Conservation (phyloP, 2,888 invertebrate species). For the Agrotis ipsilon region DNA sequence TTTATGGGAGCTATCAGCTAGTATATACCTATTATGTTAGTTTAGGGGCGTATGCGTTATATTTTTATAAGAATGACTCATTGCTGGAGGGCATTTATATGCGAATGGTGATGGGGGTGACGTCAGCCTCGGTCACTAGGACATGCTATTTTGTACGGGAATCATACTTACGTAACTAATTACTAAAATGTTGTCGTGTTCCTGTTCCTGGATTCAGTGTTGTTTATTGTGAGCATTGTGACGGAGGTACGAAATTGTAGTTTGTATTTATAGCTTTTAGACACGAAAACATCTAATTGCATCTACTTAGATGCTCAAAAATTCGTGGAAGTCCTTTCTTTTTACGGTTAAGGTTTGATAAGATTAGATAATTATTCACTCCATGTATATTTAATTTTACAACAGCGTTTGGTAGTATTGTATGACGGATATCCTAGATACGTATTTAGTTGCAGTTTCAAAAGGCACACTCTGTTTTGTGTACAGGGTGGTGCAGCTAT, state of each 20-base stretch:
- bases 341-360: constrained; percentile 44
- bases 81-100: constrained; percentile 45
- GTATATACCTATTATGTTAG: constrained; percentile 8
- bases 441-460: constrained; percentile 34
- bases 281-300: not conserved
- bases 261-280: not conserved
- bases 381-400: constrained; percentile 46
- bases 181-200: constrained; percentile 1
- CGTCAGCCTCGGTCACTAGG: constrained; percentile 62
- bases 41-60: constrained; percentile 37
- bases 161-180: constrained; percentile 18
- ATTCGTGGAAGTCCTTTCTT: constrained; percentile 36
- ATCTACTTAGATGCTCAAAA: constrained; percentile 8
- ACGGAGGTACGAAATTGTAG: not conserved
- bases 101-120: constrained; percentile 54
- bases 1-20: constrained; percentile 43
- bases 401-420: constrained; percentile 32
- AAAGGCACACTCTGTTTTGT: constrained; percentile 8
- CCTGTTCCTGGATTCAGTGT: not conserved
- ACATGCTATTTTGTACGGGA: constrained; percentile 36
- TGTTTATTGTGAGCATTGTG: not conserved
- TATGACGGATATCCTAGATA: constrained; percentile 16
- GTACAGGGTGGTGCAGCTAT: constrained; percentile 23
- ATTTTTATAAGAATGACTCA: constrained; percentile 62
- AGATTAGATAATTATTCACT: constrained; percentile 56